These are phyloP conservation scores for Arrhamphus sclerolepis DNA, from an alignment of 2,797 vertebrate genomes.

Conservation along the genomic window DNA sequence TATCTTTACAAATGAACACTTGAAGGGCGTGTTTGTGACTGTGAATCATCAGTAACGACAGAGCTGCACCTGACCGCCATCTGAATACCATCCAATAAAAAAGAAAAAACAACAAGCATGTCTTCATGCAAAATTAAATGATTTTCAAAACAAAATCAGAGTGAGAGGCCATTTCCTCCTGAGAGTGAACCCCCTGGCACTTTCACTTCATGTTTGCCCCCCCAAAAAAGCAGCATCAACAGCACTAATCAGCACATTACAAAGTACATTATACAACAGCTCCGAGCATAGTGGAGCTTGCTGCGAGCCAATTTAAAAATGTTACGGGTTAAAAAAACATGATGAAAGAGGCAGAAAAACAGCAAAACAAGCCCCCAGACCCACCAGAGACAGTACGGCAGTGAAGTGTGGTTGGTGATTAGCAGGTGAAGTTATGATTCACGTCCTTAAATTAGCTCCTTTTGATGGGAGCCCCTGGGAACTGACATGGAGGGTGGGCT, in stretches of 20 bases:
- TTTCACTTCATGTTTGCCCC: constrained; percentile 12
- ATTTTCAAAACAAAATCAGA: constrained; percentile 20
- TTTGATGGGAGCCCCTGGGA: constrained; percentile 37
- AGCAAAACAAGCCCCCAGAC: constrained; percentile 45
- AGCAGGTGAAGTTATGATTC: constrained; percentile 66
- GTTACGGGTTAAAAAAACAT: constrained; percentile 12
- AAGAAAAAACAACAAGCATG: no score
- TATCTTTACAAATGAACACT: constrained; percentile 15
- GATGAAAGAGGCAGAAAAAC: constrained; percentile 47
- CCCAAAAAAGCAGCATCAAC: constrained; percentile 16
- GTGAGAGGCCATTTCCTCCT: constrained; percentile 26
- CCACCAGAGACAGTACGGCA: constrained; percentile 23
- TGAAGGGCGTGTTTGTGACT: constrained; percentile 6
- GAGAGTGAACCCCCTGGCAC: constrained; percentile 1
- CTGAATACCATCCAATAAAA: no score
- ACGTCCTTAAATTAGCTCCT: constrained; percentile 65
- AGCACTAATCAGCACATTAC: constrained; percentile 48
- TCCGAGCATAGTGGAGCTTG: constrained; percentile 31
- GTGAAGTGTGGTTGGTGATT: constrained; percentile 53
- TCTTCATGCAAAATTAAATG: constrained; percentile 5
- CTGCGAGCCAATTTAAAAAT: constrained; percentile 46
- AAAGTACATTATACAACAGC: constrained; percentile 55
- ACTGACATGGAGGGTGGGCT: constrained; percentile 17
- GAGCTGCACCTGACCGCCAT: background rate
- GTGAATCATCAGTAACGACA: constrained; percentile 23